phyloP scores from a whole-genome alignment of 2,888 invertebrate genomes.

The Eudasyphora cyanicolor region DNA sequence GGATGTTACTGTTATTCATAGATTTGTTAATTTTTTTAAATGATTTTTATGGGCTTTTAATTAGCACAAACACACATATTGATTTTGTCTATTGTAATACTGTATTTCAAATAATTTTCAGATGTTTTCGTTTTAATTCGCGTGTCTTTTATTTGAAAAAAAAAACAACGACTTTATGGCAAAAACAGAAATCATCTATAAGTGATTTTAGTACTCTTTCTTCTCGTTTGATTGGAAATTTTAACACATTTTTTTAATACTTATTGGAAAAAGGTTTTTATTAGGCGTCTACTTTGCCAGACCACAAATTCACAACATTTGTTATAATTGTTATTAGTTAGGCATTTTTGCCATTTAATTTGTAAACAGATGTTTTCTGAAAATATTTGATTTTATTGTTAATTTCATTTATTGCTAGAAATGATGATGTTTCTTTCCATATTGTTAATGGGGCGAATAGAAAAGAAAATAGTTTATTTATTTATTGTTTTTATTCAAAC shows the following conservation, averaged over 20 bases:
- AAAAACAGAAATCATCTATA: too few relatives aligned
- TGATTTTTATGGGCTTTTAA: slow-evolving; percentile 65
- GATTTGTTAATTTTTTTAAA: slow-evolving; percentile 46
- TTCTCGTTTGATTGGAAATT: slow-evolving; percentile 34
- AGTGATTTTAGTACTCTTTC: not conserved
- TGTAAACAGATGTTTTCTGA: not conserved
- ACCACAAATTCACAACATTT: not conserved
- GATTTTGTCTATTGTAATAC: slow-evolving; percentile 12
- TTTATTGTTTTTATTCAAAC: too few relatives aligned
- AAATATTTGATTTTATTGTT: not conserved
- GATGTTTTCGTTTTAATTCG: slow-evolving; percentile 38
- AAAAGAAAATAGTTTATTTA: not conserved
- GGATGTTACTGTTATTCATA: slow-evolving; percentile 24
- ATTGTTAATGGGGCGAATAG: not conserved
- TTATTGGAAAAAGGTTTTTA: not conserved
- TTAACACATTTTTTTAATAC: slow-evolving; percentile 33
- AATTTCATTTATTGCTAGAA: too few relatives aligned
- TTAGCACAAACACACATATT: slow-evolving; percentile 66
- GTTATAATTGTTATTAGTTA: too few relatives aligned
- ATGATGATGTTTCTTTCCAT: too few relatives aligned
- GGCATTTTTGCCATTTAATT: not conserved
- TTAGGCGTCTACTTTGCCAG: not conserved
- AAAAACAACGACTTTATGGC: too few relatives aligned
- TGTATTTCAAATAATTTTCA: too few relatives aligned
- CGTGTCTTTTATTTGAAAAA: too few relatives aligned